Base-by-base conservation (phyloP, 2,888 invertebrate species). In the Melinaea marsaeus region DNA sequence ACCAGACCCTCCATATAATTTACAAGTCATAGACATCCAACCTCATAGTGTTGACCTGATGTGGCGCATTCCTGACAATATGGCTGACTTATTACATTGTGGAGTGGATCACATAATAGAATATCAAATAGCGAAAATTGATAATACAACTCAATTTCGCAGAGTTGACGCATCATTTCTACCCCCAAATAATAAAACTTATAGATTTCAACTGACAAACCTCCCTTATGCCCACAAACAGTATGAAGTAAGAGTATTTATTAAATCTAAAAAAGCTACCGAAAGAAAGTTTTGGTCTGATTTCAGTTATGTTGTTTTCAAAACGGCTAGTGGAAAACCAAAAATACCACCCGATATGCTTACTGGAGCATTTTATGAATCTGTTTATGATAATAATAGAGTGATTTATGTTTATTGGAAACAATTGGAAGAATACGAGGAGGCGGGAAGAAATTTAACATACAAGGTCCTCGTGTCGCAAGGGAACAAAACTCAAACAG, bases 361-460 rank as follows among this genome's bases (percentile, higher is more conserved):
- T 68, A 88, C 93, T 13, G 96, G 97, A 54, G 94, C 95, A 75
- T 97, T 96, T 79, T 93, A 95, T 79, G 91, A 94, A 69, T 84
- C 86, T 84, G 81, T 80, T 60, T 91, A 81, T 74, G 85, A 90
- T 32, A 81, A 85, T 51, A 90, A 91, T 65, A 89, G 94, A 68
- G 92, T 93, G 61, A 88, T 96, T 54, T 93, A 93, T 79, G 86
- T 97, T 33, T 97, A 96, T 80, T 97, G 97, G 96, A 94, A 95
- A 77, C 92, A 94, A 69, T 91, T 97, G 59, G 92, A 93, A 32
- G 91, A 92, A 55, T 92, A 92, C 76, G 91, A 94, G 71, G 92
- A 94, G 73, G 96, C 96, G 76, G 97, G 96, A 32, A 92, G 93
- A 5, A 92, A 94, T 75, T 96, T 97, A 75, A 90, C 90, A 2